Base-by-base conservation (phyloP, 2,797 vertebrate genomes). In the Ciconia nigra region DNA sequence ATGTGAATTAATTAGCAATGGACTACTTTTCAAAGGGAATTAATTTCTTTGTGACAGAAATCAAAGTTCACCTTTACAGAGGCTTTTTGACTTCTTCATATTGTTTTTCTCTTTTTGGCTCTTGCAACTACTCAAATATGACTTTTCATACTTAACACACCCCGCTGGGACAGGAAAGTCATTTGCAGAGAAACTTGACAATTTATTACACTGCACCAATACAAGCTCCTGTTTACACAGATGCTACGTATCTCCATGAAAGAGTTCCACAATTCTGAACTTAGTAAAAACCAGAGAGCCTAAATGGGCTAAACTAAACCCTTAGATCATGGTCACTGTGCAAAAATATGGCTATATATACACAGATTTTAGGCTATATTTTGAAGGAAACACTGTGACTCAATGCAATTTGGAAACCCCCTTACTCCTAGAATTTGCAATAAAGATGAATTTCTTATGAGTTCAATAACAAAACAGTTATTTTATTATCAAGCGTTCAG, bases 1-100 rank as follows among this genome's bases (percentile, higher is more conserved):
- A 70, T 52, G 39, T 81, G 65, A 93, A 86, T 80, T 80, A 93
- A 95, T 90, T 93, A 90, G 87, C 84, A 91, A 46, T n/a, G 70
- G 41, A 78, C 65, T 49, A 61, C 35, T 49, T 95, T 93, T 91
- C 84, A 93, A 93, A 95, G 54, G 42, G 41, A 90, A 92, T 91
- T 41, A 67, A 82, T 86, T 89, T 25, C 25, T 94, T 67, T 71
- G 0, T 69, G 19, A 77, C 41, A 67, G 78, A 89, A 92, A 80
- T 54, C 63, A 77, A 82, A 26, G 20, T 15, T 28, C 72, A 92
- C 46, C 77, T 78, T 78, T 89, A 59, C 44, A 78, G 61, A 67
- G 39, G 1, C 10, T 62, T 74, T 79, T 63, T 46, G 0, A 35
- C 7, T 86, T 58, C 21, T 81, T 65, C 61, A 17, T 51, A 31